Evolutionary conservation across 1,140 invertebrate genomes (phyloP).

Genomic region (Drosophila kepulauana): DNA sequence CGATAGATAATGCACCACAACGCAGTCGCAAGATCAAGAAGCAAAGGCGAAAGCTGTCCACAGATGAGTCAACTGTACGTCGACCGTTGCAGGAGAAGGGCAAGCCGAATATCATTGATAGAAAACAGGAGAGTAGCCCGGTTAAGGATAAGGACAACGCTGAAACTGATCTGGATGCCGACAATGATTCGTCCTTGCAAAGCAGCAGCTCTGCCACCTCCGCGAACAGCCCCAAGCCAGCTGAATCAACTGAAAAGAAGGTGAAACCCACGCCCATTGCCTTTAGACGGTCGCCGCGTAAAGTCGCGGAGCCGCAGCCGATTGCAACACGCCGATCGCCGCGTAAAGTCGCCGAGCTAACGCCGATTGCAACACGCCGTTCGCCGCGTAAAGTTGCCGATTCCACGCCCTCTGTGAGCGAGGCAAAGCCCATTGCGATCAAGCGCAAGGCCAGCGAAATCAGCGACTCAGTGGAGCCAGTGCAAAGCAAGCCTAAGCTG

Average conservation of each 20-base stretch:
- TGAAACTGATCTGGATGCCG: slow-evolving; percentile 53
- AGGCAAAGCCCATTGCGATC: slow-evolving; percentile 3
- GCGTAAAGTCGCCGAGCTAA: slow-evolving; percentile 42
- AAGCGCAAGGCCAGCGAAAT: slow-evolving; percentile 54
- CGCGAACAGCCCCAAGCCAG: slow-evolving; percentile 49
- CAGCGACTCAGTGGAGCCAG: slow-evolving; percentile 12
- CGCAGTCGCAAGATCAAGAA: slow-evolving; percentile 43
- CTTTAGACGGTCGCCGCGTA: slow-evolving; percentile 59
- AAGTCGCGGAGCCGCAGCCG: slow-evolving; percentile 43
- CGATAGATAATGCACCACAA: slow-evolving; percentile 43
- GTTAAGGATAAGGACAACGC: slow-evolving; percentile 24
- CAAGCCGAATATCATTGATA: slow-evolving; percentile 31
- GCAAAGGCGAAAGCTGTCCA: slow-evolving; percentile 58
- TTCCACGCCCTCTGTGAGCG: slow-evolving; percentile 11
- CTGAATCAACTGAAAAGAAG: slow-evolving; percentile 19
- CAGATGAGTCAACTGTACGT: slow-evolving; percentile 45
- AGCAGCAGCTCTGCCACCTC: slow-evolving; percentile 55
- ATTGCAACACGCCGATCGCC: slow-evolving; percentile 64
- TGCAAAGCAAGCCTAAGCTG: slow-evolving; percentile 35
- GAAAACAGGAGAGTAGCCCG: background rate
- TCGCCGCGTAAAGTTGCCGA: slow-evolving; percentile 45
- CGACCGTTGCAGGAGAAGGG: slow-evolving; percentile 58
- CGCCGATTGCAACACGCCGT: slow-evolving; percentile 58
- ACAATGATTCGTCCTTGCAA: slow-evolving; percentile 68
- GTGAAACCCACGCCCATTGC: slow-evolving; percentile 57